Percentiles rank a stretch among this genome's conserved stretches.
Conservation (phyloP, 2,888 invertebrate genomes). For the Ophion costatus region DNA sequence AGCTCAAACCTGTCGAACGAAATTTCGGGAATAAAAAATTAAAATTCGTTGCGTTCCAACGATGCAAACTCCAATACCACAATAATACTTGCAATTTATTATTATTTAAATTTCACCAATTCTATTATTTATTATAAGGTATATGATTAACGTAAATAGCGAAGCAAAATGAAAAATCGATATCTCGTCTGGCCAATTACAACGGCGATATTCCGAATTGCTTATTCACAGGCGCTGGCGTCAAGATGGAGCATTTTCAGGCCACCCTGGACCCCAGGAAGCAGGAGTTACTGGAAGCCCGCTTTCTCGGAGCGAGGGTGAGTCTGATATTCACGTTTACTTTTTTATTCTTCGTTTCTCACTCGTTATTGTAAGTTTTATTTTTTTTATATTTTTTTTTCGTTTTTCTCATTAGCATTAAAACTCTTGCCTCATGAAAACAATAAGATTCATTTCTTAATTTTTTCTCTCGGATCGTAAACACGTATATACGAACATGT, state of each 20-base stretch:
- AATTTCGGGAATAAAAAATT: too few species aligned
- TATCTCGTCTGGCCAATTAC: too few species aligned
- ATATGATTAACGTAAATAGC: too few species aligned
- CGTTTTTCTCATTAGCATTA: background rate
- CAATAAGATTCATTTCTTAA: background rate
- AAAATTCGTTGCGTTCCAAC: background rate
- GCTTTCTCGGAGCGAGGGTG: conserved; percentile 98
- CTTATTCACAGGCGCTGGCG: conserved; percentile 91
- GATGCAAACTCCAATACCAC: background rate
- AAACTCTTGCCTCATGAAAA: background rate
- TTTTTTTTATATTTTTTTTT: background rate
- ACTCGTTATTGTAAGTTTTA: conserved; percentile 9
- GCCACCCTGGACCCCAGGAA: conserved; percentile 98
- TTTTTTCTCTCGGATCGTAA: conserved; percentile 38
- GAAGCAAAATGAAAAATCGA: too few species aligned
- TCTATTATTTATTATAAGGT: too few species aligned
- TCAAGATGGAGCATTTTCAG: conserved; percentile 98
- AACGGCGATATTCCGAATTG: background rate
- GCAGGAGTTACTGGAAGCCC: conserved; percentile 99
- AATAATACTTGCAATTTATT: background rate
- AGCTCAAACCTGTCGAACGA: too few species aligned
- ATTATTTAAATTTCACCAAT: background rate
- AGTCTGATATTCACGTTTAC: conserved; percentile 83
- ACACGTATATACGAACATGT: conserved; percentile 38
- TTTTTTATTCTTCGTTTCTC: conserved; percentile 20